Evolutionary conservation across 1,140 invertebrate species (phyloP), one percentile per base, ranked within the genome.

Genomic region (Bombus soroeensis): DNA sequence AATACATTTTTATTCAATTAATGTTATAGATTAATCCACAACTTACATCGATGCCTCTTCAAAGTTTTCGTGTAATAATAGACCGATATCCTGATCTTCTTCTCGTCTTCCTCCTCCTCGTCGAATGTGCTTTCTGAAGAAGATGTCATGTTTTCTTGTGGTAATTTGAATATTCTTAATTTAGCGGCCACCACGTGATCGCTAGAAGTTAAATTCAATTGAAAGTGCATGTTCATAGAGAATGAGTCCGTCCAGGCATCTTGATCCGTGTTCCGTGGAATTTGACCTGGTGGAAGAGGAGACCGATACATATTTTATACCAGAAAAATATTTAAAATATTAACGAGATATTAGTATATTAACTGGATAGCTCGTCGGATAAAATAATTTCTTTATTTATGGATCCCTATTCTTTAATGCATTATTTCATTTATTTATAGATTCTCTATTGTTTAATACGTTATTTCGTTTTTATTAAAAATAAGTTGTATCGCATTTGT

Each of bases 21-120:
- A 25, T 22, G 28, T 25, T 57, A 2, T n/a, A n/a, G 15, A 18
- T 57, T 22, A 8, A 8, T 39, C 6, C 12, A 25, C 57, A 18
- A 92, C 93, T 93, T 92, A 96, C 96, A 95, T 95, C 95, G 94
- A 86, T 96, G 94, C 86, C 95, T 96, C 82, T 96, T 96, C 32
- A 96, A 86, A 0, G 96, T 95, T 78, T 95, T 95, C 8, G 95
- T 96, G 88, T 97, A 97, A 91, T 95, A 96, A 83, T 96, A 97
- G 22, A 96, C 95, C 1, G 96, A 96, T 85, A 97, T 96, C 81
- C 96, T 94, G 57, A 97, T 95, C 82, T 96, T 95, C 87, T 96
- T 96, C 37, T 96, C 96, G 34, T 96, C 96, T 28, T 93, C 93
- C 10, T 95, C 94, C 47, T 93, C 94, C 66, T 86, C 88, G 37